phyloP scores from a whole-genome alignment of 2,888 invertebrate species.

The Oeneis ivallda region DNA sequence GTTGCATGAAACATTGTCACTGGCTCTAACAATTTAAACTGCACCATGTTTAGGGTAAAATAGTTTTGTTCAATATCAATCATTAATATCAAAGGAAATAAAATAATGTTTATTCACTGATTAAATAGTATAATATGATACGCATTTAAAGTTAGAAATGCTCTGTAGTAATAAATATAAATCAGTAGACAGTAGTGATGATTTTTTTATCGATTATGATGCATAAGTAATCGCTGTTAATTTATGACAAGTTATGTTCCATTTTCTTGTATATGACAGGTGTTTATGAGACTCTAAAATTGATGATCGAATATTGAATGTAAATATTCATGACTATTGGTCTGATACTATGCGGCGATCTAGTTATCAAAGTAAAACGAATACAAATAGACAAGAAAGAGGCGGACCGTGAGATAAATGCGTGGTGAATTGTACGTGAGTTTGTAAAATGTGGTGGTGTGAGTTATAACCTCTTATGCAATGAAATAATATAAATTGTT shows the following conservation, averaged over 20 bases:
- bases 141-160: neutral
- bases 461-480: conserved; percentile 14
- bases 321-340: conserved; percentile 25
- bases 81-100: neutral
- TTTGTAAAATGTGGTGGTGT: conserved; percentile 15
- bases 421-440: conserved; percentile 22
- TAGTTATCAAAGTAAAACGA: conserved; percentile 32
- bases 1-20: too few relatives aligned
- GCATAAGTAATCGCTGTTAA: conserved; percentile 15
- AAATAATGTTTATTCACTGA: too few relatives aligned
- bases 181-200: conserved; percentile 3
- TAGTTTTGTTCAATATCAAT: neutral
- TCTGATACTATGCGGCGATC: conserved; percentile 20
- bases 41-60: too few relatives aligned
- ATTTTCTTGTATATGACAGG: conserved; percentile 21
- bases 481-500: conserved; percentile 14
- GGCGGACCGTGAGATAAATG: conserved; percentile 27
- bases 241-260: conserved; percentile 14
- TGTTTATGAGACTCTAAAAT: conserved; percentile 27
- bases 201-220: conserved; percentile 6
- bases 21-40: too few relatives aligned
- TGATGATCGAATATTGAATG: conserved; percentile 24
- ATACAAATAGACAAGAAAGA: conserved; percentile 33
- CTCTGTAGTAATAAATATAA: neutral
- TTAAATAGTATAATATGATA: neutral